A percentile compares a stretch with the other conserved stretches of the same genome.
phyloP scores from a whole-genome alignment of 2,113 vertebrate species.

The Leptodactylus fuscus region DNA sequence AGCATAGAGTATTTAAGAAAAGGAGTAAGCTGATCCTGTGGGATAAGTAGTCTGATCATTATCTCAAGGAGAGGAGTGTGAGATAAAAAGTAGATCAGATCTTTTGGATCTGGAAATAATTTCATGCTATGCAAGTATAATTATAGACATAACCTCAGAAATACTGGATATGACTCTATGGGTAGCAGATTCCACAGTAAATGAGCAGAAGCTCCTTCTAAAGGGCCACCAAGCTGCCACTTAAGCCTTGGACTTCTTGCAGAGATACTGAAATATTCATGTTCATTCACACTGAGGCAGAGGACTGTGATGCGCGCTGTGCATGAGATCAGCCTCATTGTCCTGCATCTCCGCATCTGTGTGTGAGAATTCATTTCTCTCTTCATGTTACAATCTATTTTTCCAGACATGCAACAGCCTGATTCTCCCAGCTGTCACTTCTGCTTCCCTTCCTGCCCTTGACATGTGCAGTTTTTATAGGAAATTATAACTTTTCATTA shows the following conservation, averaged over 20 bases:
- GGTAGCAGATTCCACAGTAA: background rate
- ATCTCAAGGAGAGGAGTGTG: no score
- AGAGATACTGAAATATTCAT: slow-evolving; percentile 44
- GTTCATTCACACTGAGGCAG: slow-evolving; percentile 1
- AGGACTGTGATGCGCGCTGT: slow-evolving; percentile 2
- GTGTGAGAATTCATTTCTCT: slow-evolving; percentile 51
- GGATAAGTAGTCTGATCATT: no score
- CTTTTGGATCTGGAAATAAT: no score
- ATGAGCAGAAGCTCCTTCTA: background rate
- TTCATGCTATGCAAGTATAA: no score
- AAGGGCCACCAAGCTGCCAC: background rate
- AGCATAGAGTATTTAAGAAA: no score
- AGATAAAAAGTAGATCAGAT: no score
- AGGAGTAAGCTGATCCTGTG: no score
- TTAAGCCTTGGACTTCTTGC: background rate
- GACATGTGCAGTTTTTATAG: slow-evolving; percentile 11
- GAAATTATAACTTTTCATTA: slow-evolving; percentile 54
- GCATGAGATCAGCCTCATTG: slow-evolving; percentile 50
- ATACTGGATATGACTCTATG: background rate
- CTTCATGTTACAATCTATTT: slow-evolving; percentile 45
- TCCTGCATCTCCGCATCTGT: background rate
- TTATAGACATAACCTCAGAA: no score
- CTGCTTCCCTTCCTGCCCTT: slow-evolving; percentile 12
- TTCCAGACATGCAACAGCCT: background rate
- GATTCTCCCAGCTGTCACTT: slow-evolving; percentile 32